Base-by-base conservation (phyloP, 2,888 invertebrate genomes). In the Balanococcus diminutus region DNA sequence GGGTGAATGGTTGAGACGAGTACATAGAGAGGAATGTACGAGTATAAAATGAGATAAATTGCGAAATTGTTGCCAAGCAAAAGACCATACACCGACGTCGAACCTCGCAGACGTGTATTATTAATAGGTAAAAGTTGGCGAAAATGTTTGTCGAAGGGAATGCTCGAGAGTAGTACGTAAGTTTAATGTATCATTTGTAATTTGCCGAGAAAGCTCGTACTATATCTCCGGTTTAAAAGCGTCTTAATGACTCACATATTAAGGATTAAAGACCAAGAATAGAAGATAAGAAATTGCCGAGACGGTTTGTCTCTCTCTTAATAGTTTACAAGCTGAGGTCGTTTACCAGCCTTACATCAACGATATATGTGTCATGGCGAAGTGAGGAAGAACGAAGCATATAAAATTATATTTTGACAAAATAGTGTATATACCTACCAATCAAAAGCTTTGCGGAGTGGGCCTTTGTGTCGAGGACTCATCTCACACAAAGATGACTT, bases 171-270 rank as follows among this genome's bases (percentile, higher is more conserved):
- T 9, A 19, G 31, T 16, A 72, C 67, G 75, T 79, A 79, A 32
- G 32, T 79, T 79, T 79, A 79, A 79, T 79, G 75, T 79, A 79
- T 79, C 75, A 79, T 79, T 79, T 79, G 75, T 79, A 79, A 79
- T 79, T 79, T 79, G 75, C 75, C 19, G 75, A 79, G 9, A n/a
- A 14, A 32, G 36, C 75, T 16, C 36, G 9, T 46, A 46, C n/a
- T 61, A 61, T 61, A 79, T 79, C 75, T 79, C 75, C 75, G 75
- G 75, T 79, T 79, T 79, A 79, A 79, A 79, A 79, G 75, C 75
- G 75, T 36, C 75, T 79, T 79, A 79, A 79, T 79, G 75, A 79
- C 75, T 79, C 75, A 79, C 75, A 79, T 79, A 79, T 79, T 79
- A 79, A 79, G 75, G 75, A 79, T 79, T 79, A 79, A 79, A 79